phyloP scores from a whole-genome alignment of 1,140 invertebrate genomes.

The Drosophila lacertosa region DNA sequence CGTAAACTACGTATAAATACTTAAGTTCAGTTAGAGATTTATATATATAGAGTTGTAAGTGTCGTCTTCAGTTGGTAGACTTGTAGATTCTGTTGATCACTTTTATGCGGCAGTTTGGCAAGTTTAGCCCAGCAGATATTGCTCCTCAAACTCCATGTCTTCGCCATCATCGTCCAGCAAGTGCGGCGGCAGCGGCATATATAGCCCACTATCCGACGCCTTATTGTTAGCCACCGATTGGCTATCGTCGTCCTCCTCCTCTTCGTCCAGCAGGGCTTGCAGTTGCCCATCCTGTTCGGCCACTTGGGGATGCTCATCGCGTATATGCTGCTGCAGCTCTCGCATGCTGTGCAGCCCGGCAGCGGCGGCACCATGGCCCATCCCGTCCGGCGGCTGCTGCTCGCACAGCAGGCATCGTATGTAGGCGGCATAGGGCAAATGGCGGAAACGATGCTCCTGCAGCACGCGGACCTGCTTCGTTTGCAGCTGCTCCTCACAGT shows the following conservation, averaged over 20 bases:
- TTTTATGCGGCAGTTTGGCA: slow-evolving; percentile 13
- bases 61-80: slow-evolving; percentile 9
- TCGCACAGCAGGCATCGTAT: slow-evolving; percentile 65
- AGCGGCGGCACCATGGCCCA: slow-evolving; percentile 10
- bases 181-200: slow-evolving; percentile 70
- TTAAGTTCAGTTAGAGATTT: slow-evolving; percentile 10
- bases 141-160: slow-evolving; percentile 63
- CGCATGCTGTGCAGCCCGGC: slow-evolving; percentile 51
- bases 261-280: slow-evolving; percentile 37
- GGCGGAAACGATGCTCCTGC: slow-evolving; percentile 69
- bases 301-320: slow-evolving; percentile 36
- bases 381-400: slow-evolving; percentile 5
- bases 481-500: slow-evolving; percentile 66
- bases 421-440: slow-evolving; percentile 70
- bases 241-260: slow-evolving; percentile 16
- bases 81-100: slow-evolving; percentile 27
- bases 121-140: slow-evolving; percentile 66
- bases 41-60: slow-evolving; percentile 7
- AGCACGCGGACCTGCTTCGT: slow-evolving; percentile 60
- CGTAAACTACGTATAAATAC: slow-evolving; percentile 36
- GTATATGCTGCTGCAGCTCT: slow-evolving; percentile 64
- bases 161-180: slow-evolving; percentile 58
- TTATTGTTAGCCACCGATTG: slow-evolving; percentile 10
- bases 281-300: slow-evolving; percentile 32
- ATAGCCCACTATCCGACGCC: slow-evolving; percentile 36